Evolutionary conservation across 2,888 invertebrate genomes (phyloP).

Genomic region (Lithophane leautieri): DNA sequence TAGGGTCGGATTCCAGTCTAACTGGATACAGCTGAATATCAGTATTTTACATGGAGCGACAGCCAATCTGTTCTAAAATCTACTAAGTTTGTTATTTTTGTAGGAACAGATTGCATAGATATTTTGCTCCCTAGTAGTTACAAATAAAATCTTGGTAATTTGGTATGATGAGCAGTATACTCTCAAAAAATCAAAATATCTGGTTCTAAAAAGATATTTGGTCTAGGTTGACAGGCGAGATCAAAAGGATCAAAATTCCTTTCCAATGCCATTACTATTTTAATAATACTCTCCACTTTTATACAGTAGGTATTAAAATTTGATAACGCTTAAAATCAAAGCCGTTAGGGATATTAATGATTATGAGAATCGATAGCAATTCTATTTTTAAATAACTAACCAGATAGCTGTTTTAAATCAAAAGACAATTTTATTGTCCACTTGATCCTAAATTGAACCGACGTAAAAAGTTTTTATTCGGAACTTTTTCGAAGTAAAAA

Average conservation of each 20-base stretch:
- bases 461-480: slow-evolving; percentile 56
- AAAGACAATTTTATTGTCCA: slow-evolving; percentile 51
- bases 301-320: slow-evolving; percentile 33
- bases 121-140: neutral
- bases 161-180: neutral
- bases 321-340: slow-evolving; percentile 40
- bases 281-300: neutral
- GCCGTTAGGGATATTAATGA: slow-evolving; percentile 25
- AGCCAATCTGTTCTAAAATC: too few species aligned
- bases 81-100: neutral
- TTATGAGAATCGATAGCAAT: slow-evolving; percentile 28
- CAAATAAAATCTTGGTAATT: neutral
- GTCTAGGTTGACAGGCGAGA: neutral
- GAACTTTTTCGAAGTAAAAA: slow-evolving; percentile 56
- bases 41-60: too few species aligned
- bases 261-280: neutral
- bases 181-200: neutral
- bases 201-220: neutral
- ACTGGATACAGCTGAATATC: too few species aligned
- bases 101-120: neutral
- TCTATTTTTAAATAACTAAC: slow-evolving; percentile 5
- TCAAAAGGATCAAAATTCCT: neutral
- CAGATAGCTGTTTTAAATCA: slow-evolving; percentile 48
- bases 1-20: too few species aligned
- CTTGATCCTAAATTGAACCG: slow-evolving; percentile 44